Evolutionary conservation across 1,140 invertebrate species (phyloP), one percentile per base, ranked within the genome.

Genomic region (Wiebesia pumilae): DNA sequence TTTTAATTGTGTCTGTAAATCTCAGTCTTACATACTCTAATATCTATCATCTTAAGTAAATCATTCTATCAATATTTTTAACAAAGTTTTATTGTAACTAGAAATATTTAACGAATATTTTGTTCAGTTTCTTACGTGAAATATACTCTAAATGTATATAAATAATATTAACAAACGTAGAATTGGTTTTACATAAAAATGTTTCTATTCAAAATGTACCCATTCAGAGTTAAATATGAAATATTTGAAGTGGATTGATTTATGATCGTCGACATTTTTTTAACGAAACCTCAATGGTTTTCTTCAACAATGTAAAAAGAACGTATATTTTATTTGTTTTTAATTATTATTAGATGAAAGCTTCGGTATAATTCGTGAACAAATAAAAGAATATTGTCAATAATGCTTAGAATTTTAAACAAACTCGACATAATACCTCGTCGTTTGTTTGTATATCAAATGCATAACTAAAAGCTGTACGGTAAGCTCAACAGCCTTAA

Each of bases 401-500:
- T 38, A 75, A 43, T 75, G 33, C 24, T 43, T 43, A 43, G 21
- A 58, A 79, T 54, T 54, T 81, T 27, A 81, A 69, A 67, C 38
- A 62, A 43, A 67, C 80, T 24, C 14, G 62, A 67, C 80, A 47
- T 30, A 51, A 62, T n/a, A 12, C 24, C 24, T 27, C 75, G 40
- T 27, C 75, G 40, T 33, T 19, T 35, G 75, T 85, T 80, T 85
- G 62, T 43, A 43, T 79, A 78, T 81, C 40, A 58, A 81, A 58
- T 30, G 47, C 38, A 81, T 73, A 81, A 69, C 77, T 21, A 65
- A 84, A 43, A 75, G 38, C 0, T 51, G 24, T 27, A 54, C 24
- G n/a, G 65, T 38, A 21, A 35, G 58, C 16, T 24, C 30, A 81
- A 81, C 47, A 83, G 35, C 67, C 54, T 81, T 86, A 86, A 86